These are phyloP conservation scores for Megalonaias nervosa DNA, from an alignment of 1,140 invertebrate species.

Conservation along the genomic window DNA sequence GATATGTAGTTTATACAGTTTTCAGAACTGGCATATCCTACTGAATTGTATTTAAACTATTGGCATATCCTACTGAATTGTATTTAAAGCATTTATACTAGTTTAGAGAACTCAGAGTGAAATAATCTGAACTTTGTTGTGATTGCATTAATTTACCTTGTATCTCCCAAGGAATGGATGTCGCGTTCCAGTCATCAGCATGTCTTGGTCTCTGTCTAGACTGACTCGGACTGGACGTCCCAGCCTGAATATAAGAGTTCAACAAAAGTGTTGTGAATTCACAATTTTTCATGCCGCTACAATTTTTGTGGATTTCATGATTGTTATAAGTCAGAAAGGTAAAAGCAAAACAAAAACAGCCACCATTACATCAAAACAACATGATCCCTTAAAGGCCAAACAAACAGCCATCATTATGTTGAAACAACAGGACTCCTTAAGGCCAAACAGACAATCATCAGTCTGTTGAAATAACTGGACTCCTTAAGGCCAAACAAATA, in stretches of 20 bases:
- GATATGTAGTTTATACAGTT: not conserved
- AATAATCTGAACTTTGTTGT: too few relatives aligned
- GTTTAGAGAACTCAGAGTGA: too few relatives aligned
- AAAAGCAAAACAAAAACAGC: not conserved
- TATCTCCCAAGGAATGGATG: conserved; percentile 93
- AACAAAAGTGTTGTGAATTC: too few relatives aligned
- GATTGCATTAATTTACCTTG: conserved; percentile 73
- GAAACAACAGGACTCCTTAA: too few relatives aligned
- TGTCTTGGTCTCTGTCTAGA: conserved; percentile 95
- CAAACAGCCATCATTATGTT: too few relatives aligned
- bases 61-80: not conserved
- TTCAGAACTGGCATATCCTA: not conserved
- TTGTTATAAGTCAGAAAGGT: too few relatives aligned
- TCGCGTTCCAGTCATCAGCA: conserved; percentile 88
- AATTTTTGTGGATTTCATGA: too few relatives aligned
- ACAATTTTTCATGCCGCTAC: not conserved
- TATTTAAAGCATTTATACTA: too few relatives aligned
- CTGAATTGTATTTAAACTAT: not conserved
- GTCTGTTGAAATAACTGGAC: too few relatives aligned
- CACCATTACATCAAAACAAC: not conserved
- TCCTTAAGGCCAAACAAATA: too few relatives aligned
- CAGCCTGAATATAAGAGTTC: conserved; percentile 69
- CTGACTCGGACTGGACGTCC: conserved; percentile 85
- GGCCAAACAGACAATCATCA: too few relatives aligned
- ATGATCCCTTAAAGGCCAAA: not conserved